Evolutionary conservation across 1,140 invertebrate species (phyloP), one percentile per base, ranked within the genome.

Genomic region (Parapsyche elsis): DNA sequence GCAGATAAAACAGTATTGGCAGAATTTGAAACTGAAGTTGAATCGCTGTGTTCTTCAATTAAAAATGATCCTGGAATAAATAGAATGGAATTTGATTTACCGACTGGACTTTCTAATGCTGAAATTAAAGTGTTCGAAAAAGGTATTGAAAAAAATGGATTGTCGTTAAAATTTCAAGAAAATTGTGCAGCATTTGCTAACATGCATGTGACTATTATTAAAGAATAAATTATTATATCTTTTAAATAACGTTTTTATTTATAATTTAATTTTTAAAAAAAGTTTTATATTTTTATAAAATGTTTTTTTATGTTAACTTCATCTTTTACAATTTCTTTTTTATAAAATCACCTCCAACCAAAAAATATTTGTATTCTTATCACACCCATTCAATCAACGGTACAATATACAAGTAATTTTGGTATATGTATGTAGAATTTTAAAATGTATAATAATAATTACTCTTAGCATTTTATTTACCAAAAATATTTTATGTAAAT

Each of bases 81-180:
- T 19, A 46, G n/a, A 19, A 21, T 73, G 4, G 4, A 10, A 10
- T 5, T 73, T 4, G 23, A 73, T 1, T 73, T 73, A 16, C 38
- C 71, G 10, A 19, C 5, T 45, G n/a, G 21, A 16, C 5, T 73
- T 0, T 19, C 16, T 21, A 0, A 16, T 46, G 0, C 4, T 46
- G 71, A 73, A 24, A 45, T 73, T 21, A 12, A 73, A 9, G 9
- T 21, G 21, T 23, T 73, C 16, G 46, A 73, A 46, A 46, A 73
- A 1, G 19, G 19, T 19, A 16, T 73, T 14, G 16, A 2, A 10
- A 53, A 73, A 46, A 38, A 46, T 10, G 16, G 23, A n/a, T 46
- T 73, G 14, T 46, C 71, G 7, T 46, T 46, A 1, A 21, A 46
- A 21, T 73, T 73, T 9, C 45, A 73, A 44, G 67, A 71, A 9